Base-by-base conservation (phyloP, 2,797 vertebrate genomes). In the Mycteria americana region DNA sequence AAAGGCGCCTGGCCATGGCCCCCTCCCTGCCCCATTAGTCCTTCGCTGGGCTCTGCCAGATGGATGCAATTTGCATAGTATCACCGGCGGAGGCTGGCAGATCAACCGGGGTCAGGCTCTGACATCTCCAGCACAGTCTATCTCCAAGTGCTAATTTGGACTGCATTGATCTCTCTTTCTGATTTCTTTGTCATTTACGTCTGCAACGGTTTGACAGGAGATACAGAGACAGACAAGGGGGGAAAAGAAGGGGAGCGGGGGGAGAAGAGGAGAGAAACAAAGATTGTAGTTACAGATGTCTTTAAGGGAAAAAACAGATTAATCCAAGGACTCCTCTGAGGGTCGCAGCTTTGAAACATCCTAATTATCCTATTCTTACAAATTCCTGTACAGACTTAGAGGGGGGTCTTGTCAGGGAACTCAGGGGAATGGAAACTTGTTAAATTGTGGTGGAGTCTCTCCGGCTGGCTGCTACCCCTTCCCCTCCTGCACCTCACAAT, bases 61-160 rank as follows among this genome's bases (percentile, higher is more conserved):
- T 98, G 98, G 97, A 97, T 97, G 97, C 97, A 98, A 98, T 98
- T 98, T 98, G 98, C 98, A 98, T 98, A 98, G 98, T 98, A 98
- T 98, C 98, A 98, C 97, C 97, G 77, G 97, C 27, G 56, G 96
- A 98, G 98, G 98, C 98, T 98, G 98, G 98, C 96, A 97, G 98
- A 98, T 98, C 98, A 98, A 97, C 97, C 95, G 95, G 97, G 98
- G 98, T 99, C 98, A 98, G 97, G 94, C 96, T 98, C 97, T 98
- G 98, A 98, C 98, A 98, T 98, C 98, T 96, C 98, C 97, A 96
- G 67, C 98, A 97, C 96, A 97, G 97, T 97, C 98, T 98, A 98
- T 98, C 98, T 98, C 98, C 97, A 98, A 98, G 98, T 98, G 98
- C 98, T 99, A 98, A 99, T 98, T 98, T 98, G 98, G 98, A 98